Base-by-base conservation (phyloP, 2,888 invertebrate genomes). In the Rugalucina vietnamica region DNA sequence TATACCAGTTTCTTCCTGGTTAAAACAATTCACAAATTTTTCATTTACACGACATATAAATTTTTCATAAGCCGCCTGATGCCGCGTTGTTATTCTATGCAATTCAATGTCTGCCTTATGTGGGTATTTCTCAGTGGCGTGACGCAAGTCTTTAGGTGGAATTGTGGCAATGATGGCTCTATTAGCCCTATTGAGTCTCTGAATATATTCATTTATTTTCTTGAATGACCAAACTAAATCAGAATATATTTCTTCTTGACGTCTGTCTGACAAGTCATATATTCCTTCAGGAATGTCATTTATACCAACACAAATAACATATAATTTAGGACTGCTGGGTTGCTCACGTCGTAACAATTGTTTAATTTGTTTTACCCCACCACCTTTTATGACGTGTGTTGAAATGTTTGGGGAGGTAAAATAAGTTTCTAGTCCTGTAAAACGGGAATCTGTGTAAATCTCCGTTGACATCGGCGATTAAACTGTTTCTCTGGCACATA, bases 251-350 rank as follows among this genome's bases (percentile, higher is more conserved):
- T 70, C 39, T 36, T 70, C 70, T 14, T 37, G 37, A 10, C 36
- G 36, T 10, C 39, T 34, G 5, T 34, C 24, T 3, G 70, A 36
- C 70, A 37, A 37, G 21, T 34, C 36, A 37, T n/a, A 14, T 4
- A 70, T 8, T 8, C 24, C 36, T 70, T 70, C 70, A 24, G 70
- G 70, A 4, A 70, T 70, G 24, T 70, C 70, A 39, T 70, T 70
- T 32, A 70, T 70, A 2, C 70, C 70, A 3, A 70, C 8, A n/a
- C 37, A 70, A 4, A 70, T 8, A n/a, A 39, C 8, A 70, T 10
- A 70, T 24, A 70, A 70, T 24, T 70, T 36, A 10, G 21, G 34
- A 27, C 60, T 18, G 18, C 60, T 34, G 8, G 21, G 3, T 3
- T 36, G 5, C 1, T 36, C 29, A 4, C 29, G 3, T 4, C 36